These are phyloP conservation scores for Drosophila guanche DNA, from an alignment of 1,140 invertebrate species.

Conservation along the genomic window DNA sequence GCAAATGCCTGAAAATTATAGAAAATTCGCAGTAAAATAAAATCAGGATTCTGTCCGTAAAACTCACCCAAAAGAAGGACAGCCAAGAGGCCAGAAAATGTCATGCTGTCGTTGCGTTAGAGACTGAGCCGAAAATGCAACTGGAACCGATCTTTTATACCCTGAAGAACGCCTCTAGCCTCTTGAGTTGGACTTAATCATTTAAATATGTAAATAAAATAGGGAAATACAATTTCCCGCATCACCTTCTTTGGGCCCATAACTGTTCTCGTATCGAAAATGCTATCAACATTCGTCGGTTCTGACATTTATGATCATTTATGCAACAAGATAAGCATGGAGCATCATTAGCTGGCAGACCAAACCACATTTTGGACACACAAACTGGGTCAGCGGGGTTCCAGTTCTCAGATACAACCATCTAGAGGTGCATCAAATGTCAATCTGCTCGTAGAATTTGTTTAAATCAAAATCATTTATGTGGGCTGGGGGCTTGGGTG, in stretches of 20 bases:
- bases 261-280: slow-evolving; percentile 55
- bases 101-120: slow-evolving; percentile 36
- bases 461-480: slow-evolving; percentile 32
- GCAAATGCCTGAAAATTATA: slow-evolving; percentile 31
- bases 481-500: slow-evolving; percentile 9
- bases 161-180: neutral
- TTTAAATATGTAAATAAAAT: slow-evolving; percentile 32
- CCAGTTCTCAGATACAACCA: neutral
- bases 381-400: slow-evolving; percentile 40
- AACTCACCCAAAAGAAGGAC: slow-evolving; percentile 48
- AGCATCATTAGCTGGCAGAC: slow-evolving; percentile 8
- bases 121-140: slow-evolving; percentile 34
- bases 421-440: slow-evolving; percentile 46
- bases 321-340: slow-evolving; percentile 27
- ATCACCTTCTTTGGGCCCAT: slow-evolving; percentile 3
- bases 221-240: slow-evolving; percentile 33
- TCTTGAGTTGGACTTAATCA: slow-evolving; percentile 1
- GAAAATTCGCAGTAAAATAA: neutral
- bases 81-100: slow-evolving; percentile 11
- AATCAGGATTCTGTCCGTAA: neutral
- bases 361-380: neutral
- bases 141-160: slow-evolving; percentile 41
- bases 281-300: slow-evolving; percentile 19
- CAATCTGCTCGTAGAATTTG: slow-evolving; percentile 56
- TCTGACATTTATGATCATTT: slow-evolving; percentile 48